Evolutionary conservation across 1,140 invertebrate genomes (phyloP).

Genomic region (Neuroterus valhalla): DNA sequence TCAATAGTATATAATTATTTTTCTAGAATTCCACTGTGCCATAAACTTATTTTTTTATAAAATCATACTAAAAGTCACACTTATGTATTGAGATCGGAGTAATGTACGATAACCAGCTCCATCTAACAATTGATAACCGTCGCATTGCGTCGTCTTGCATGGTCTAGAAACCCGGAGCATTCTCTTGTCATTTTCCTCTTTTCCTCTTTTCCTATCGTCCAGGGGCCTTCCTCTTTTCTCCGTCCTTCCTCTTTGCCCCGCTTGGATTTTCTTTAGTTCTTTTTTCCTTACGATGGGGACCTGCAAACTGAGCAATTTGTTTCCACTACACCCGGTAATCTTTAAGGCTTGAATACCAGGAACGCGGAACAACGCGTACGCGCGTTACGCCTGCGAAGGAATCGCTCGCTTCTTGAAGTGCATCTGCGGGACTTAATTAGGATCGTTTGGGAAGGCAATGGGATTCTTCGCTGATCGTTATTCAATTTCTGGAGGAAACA

Average conservation of each 20-base stretch:
- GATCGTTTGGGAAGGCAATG: conserved; percentile 43
- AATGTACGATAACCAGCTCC: no score
- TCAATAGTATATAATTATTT: no score
- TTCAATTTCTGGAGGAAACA: no score
- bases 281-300: conserved; percentile 61
- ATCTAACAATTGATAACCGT: no score
- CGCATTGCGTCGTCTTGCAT: no score
- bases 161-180: no score
- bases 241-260: conserved; percentile 20
- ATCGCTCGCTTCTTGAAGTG: no score
- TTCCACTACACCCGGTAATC: conserved; percentile 58
- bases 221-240: background rate
- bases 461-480: conserved; percentile 1
- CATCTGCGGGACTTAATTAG: conserved; percentile 47
- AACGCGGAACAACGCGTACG: conserved; percentile 60
- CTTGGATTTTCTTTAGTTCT: conserved; percentile 39
- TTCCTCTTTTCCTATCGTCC: conserved; percentile 15
- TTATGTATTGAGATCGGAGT: no score
- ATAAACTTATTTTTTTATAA: no score
- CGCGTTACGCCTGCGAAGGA: conserved; percentile 48
- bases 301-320: conserved; percentile 59
- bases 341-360: conserved; percentile 58
- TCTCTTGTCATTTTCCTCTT: conserved; percentile 31
- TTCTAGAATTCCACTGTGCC: no score
- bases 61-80: no score